These are phyloP conservation scores for Drosophila percnosoma DNA, from an alignment of 2,888 invertebrate species.

Conservation along the genomic window DNA sequence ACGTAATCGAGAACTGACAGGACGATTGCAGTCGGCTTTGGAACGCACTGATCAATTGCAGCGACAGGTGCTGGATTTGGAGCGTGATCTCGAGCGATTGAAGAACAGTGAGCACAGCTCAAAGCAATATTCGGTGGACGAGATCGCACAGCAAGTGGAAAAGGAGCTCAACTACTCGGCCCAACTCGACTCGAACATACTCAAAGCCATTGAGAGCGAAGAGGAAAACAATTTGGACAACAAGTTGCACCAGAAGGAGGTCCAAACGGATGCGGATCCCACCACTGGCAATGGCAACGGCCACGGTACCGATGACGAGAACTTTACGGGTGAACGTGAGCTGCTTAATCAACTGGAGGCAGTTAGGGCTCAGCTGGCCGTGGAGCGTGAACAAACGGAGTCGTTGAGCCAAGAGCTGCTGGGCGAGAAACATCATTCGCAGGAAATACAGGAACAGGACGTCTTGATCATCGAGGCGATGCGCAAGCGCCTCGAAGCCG, in stretches of 20 bases:
- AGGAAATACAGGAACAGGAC: slow-evolving; percentile 87
- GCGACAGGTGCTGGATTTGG: slow-evolving; percentile 86
- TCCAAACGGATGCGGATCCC: slow-evolving; percentile 56
- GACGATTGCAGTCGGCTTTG: slow-evolving; percentile 69
- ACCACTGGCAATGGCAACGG: slow-evolving; percentile 70
- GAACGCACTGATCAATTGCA: slow-evolving; percentile 83
- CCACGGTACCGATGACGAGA: slow-evolving; percentile 82
- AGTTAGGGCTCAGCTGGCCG: slow-evolving; percentile 73
- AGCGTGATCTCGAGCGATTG: slow-evolving; percentile 83
- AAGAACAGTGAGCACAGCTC: slow-evolving; percentile 79
- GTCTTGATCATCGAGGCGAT: slow-evolving; percentile 88
- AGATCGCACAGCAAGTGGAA: slow-evolving; percentile 86
- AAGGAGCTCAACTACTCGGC: slow-evolving; percentile 87
- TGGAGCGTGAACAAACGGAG: slow-evolving; percentile 84
- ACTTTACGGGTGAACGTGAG: slow-evolving; percentile 82
- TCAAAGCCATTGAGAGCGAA: slow-evolving; percentile 87
- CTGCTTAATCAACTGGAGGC: slow-evolving; percentile 82
- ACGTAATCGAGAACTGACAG: slow-evolving; percentile 82
- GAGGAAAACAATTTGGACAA: slow-evolving; percentile 83
- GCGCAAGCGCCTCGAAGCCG: slow-evolving; percentile 88
- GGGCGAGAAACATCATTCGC: slow-evolving; percentile 87
- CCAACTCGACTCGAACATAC: slow-evolving; percentile 87
- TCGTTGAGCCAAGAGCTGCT: slow-evolving; percentile 87
- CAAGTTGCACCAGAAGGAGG: slow-evolving; percentile 66
- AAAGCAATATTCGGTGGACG: slow-evolving; percentile 85